Evolutionary conservation across 2,888 invertebrate species (phyloP).

Genomic region (Phorcus lineatus): DNA sequence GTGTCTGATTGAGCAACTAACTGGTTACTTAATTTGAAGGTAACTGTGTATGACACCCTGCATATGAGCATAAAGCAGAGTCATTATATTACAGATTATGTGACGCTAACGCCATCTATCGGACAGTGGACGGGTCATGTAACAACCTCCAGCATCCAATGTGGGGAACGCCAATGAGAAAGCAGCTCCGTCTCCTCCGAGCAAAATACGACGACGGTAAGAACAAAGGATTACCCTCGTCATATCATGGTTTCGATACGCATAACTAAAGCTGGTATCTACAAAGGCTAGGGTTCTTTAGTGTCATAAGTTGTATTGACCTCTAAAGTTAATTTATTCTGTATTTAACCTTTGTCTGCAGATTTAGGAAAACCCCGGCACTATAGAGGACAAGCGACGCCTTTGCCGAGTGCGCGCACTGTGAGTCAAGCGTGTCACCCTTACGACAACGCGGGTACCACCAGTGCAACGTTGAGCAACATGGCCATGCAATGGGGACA

Average conservation of each 20-base stretch:
- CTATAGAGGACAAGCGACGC: not conserved
- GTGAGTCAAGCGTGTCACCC: not conserved
- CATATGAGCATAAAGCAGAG: no score
- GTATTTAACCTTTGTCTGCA: not conserved
- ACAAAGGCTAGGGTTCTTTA: no score
- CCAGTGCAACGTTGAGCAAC: conserved; percentile 28
- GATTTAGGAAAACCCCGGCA: not conserved
- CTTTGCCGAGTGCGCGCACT: not conserved
- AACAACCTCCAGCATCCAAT: not conserved
- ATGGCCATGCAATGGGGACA: conserved; percentile 53
- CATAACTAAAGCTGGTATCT: no score
- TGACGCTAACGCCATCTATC: not conserved
- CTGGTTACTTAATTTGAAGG: no score
- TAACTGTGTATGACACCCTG: no score
- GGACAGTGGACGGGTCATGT: not conserved
- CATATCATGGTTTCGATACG: no score
- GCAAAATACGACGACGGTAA: conserved; percentile 17
- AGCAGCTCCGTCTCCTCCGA: not conserved
- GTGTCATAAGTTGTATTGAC: no score
- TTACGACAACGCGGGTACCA: not conserved
- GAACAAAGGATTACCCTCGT: not conserved
- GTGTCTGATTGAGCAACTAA: no score
- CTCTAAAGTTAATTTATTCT: not conserved
- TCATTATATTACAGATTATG: not conserved
- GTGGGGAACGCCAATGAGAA: not conserved